A percentile compares a stretch with the other conserved stretches of the same genome.
These are phyloP conservation scores for Hipposideros armiger DNA, from an alignment of 2,113 vertebrate genomes.

Conservation along the genomic window DNA sequence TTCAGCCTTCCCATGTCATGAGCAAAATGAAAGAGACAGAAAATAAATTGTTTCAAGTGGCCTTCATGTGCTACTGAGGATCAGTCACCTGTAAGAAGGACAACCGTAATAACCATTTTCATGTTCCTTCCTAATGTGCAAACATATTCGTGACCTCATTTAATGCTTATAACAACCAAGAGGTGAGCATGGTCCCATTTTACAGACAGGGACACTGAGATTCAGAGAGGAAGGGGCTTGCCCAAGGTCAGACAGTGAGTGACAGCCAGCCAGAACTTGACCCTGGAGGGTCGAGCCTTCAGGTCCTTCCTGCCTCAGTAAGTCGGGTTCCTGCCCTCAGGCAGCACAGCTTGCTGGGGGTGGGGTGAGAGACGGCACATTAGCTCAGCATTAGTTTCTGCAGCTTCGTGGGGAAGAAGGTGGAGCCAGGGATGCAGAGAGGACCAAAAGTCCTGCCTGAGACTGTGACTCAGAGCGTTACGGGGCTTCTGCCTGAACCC, in stretches of 20 bases:
- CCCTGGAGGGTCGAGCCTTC: not conserved
- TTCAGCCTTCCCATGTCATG: not conserved
- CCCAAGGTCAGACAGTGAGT: not conserved
- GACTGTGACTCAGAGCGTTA: fast-evolving
- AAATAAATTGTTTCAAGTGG: not conserved
- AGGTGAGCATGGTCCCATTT: fast-evolving
- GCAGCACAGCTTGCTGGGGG: not conserved
- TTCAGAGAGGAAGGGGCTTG: not conserved
- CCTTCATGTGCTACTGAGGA: not conserved
- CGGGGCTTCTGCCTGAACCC: fast-evolving
- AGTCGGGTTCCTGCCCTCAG: too few relatives aligned
- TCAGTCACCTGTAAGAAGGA: not conserved
- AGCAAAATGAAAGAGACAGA: not conserved
- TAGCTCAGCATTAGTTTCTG: not conserved
- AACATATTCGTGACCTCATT: fast-evolving
- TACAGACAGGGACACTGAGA: too few relatives aligned
- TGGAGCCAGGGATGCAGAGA: not conserved
- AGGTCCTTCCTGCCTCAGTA: fast-evolving
- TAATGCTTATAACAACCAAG: fast-evolving
- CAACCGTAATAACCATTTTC: fast-evolving
- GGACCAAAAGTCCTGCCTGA: too few relatives aligned
- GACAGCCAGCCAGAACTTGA: not conserved
- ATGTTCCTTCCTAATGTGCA: not conserved
- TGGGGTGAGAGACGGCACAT: fast-evolving
- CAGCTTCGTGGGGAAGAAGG: fast-evolving